These are phyloP conservation scores for Hemaris fuciformis DNA, from an alignment of 2,888 invertebrate species.

Conservation along the genomic window DNA sequence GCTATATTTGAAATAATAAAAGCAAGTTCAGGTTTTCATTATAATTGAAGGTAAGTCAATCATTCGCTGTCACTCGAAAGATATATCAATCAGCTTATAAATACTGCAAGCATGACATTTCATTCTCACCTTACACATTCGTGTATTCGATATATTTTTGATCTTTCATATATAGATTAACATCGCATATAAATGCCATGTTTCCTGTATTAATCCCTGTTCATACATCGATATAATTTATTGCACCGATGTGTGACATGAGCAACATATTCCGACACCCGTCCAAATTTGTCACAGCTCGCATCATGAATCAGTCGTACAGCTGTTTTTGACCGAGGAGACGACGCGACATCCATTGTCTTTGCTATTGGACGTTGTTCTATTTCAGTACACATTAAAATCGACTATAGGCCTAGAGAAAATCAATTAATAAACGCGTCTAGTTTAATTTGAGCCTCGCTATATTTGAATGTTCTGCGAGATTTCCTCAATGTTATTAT, in stretches of 20 bases:
- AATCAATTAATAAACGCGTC: conserved; percentile 29
- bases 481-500: background rate
- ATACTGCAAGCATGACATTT: too few relatives aligned
- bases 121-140: background rate
- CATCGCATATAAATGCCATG: background rate
- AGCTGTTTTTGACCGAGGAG: conserved; percentile 58
- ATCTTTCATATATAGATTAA: background rate
- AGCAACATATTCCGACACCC: conserved; percentile 16
- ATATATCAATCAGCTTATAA: too few relatives aligned
- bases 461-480: background rate
- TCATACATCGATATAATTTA: conserved; percentile 23
- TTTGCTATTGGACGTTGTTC: conserved; percentile 50
- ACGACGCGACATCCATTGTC: conserved; percentile 55
- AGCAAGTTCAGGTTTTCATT: too few relatives aligned
- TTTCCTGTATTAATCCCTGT: background rate
- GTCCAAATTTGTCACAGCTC: conserved; percentile 26
- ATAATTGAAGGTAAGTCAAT: too few relatives aligned
- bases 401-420: conserved; percentile 54
- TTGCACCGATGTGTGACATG: conserved; percentile 25
- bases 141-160: background rate
- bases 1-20: too few relatives aligned
- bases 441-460: conserved; percentile 5
- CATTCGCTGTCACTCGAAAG: too few relatives aligned
- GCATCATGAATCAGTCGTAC: conserved; percentile 62
- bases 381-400: conserved; percentile 57